Conservation (phyloP, 2,113 vertebrate species). For the Chinchilla lanigera region DNA sequence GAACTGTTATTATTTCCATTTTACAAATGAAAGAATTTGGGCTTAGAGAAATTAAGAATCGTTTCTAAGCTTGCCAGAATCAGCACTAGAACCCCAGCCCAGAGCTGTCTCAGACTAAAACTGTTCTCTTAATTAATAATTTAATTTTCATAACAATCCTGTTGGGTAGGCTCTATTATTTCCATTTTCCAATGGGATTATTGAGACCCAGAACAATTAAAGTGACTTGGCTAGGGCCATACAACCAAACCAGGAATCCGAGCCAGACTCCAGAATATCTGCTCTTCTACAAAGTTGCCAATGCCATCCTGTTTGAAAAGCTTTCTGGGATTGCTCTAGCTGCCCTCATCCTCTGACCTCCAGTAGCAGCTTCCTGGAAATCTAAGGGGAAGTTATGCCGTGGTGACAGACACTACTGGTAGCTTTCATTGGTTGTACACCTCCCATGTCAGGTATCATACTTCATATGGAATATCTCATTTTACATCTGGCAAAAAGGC, state of each 20-base stretch:
- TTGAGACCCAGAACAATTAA: background rate
- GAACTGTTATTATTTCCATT: background rate
- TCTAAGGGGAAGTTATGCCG: background rate
- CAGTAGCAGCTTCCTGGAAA: background rate
- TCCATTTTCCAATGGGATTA: background rate
- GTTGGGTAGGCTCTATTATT: background rate
- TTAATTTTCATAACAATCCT: background rate
- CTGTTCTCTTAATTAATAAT: background rate
- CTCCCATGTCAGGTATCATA: background rate
- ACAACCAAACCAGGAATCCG: background rate
- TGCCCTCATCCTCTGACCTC: background rate
- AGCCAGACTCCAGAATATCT: background rate
- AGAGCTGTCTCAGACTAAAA: background rate
- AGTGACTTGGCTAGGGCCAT: slow-evolving; percentile 44
- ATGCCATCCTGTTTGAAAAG: background rate
- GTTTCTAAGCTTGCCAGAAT: background rate
- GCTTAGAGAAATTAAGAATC: background rate
- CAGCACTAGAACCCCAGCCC: background rate
- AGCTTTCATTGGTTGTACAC: background rate
- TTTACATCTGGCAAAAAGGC: background rate
- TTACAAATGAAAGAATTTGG: background rate
- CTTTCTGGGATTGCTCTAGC: background rate
- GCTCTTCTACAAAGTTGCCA: background rate
- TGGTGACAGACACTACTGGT: background rate
- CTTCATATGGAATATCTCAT: background rate